A percentile compares a stretch with the other conserved stretches of the same genome.
Conservation (phyloP, 2,888 invertebrate species). For the Spilosoma lubricipeda region DNA sequence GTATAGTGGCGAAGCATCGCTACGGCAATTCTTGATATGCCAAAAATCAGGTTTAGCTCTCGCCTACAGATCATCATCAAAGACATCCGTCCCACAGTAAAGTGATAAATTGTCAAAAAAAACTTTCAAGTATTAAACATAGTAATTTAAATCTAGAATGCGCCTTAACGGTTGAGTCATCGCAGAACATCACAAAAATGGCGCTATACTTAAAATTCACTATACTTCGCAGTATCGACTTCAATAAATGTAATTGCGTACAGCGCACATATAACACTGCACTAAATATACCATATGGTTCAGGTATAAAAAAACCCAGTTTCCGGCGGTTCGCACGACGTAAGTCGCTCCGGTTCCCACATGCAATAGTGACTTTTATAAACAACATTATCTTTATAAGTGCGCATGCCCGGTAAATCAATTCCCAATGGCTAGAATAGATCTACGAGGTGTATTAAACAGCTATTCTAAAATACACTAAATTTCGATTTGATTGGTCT, state of each 20-base stretch:
- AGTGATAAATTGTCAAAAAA: not conserved
- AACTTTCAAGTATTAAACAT: not conserved
- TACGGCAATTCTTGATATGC: too few relatives aligned
- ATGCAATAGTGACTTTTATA: conserved; percentile 68
- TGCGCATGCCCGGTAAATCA: conserved; percentile 74
- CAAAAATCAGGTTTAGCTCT: too few relatives aligned
- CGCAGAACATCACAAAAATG: conserved; percentile 27
- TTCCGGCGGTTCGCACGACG: conserved; percentile 77
- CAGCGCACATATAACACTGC: conserved; percentile 57
- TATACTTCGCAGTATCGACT: conserved; percentile 46
- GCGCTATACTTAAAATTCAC: conserved; percentile 28
- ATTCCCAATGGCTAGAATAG: conserved; percentile 71
- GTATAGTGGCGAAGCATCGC: too few relatives aligned
- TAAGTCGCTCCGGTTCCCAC: conserved; percentile 78
- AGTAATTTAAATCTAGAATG: conserved; percentile 40
- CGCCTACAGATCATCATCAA: too few relatives aligned
- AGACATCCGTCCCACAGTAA: not conserved
- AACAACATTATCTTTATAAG: conserved; percentile 71
- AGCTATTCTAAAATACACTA: conserved; percentile 67
- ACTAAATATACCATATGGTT: conserved; percentile 51
- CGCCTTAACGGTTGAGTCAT: conserved; percentile 38
- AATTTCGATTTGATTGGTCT: conserved; percentile 71
- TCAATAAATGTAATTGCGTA: conserved; percentile 55
- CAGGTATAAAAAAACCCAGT: conserved; percentile 66
- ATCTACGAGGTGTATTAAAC: conserved; percentile 60